These are phyloP conservation scores for Rhincodon typus DNA, from an alignment of 2,797 vertebrate species.

Conservation along the genomic window DNA sequence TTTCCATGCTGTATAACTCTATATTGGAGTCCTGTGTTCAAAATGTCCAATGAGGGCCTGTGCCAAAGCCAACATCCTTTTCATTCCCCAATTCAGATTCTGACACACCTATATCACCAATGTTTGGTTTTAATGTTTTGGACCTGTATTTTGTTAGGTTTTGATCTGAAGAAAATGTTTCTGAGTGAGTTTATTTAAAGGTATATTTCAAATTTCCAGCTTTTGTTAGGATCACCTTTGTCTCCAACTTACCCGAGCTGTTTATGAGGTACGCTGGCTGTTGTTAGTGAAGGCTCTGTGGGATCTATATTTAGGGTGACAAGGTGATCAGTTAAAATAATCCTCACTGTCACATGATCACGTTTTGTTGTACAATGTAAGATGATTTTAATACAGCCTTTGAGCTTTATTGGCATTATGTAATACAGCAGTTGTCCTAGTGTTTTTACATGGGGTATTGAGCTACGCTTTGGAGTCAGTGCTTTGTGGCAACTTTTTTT, in stretches of 20 bases:
- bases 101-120: not conserved
- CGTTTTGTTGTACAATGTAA: not conserved
- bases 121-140: not conserved
- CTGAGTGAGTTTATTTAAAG: not conserved
- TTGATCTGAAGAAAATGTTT: not conserved
- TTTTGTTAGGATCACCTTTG: not conserved
- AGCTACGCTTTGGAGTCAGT: not conserved
- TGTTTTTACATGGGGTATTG: not conserved
- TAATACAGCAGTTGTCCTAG: not conserved
- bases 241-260: not conserved
- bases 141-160: not conserved
- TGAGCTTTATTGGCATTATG: not conserved
- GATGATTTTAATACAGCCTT: not conserved
- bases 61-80: not conserved
- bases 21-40: not conserved
- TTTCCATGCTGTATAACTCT: too few relatives aligned
- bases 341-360: not conserved
- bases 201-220: not conserved
- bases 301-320: not conserved
- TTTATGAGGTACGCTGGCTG: not conserved
- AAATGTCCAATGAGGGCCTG: not conserved
- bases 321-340: not conserved
- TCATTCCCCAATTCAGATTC: not conserved
- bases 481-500: not conserved
- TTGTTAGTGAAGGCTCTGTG: not conserved